These are phyloP conservation scores for Esox lucius DNA, from an alignment of 2,797 vertebrate genomes.

Conservation along the genomic window DNA sequence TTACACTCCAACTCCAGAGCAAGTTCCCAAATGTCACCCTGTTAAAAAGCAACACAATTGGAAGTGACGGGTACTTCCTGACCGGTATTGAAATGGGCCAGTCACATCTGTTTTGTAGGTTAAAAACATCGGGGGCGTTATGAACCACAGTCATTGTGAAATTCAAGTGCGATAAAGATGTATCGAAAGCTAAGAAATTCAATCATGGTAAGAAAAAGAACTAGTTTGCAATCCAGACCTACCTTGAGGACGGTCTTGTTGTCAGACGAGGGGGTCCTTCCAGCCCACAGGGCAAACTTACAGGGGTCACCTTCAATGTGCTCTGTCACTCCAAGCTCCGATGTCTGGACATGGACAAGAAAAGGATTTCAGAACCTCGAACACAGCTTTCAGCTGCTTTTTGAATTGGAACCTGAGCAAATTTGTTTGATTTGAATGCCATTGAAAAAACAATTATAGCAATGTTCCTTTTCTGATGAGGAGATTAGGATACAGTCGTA, in stretches of 20 bases:
- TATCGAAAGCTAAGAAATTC: neutral
- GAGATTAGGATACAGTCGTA: neutral
- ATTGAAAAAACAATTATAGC: neutral
- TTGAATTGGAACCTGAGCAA: neutral
- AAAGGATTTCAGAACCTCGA: neutral
- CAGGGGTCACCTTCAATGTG: slow-evolving; percentile 97
- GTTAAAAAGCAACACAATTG: no score
- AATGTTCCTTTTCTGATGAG: neutral
- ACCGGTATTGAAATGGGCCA: no score
- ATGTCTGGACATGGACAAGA: slow-evolving; percentile 78
- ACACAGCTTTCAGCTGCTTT: neutral
- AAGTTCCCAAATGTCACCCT: no score
- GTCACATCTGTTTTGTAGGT: no score
- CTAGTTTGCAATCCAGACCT: slow-evolving; percentile 6
- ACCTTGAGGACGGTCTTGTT: slow-evolving; percentile 98
- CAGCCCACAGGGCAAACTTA: slow-evolving; percentile 98
- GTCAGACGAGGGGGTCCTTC: slow-evolving; percentile 95
- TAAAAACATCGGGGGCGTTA: no score
- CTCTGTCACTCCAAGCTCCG: slow-evolving; percentile 95
- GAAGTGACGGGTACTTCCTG: no score
- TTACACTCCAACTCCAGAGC: no score
- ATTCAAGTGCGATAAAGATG: neutral
- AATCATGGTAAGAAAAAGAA: no score
- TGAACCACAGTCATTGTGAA: no score
- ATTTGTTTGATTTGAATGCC: neutral